phyloP scores from a whole-genome alignment of 30 jellyfish, hydroid and myxozoan genomes.

The Chrysaora quinquecirrha region DNA sequence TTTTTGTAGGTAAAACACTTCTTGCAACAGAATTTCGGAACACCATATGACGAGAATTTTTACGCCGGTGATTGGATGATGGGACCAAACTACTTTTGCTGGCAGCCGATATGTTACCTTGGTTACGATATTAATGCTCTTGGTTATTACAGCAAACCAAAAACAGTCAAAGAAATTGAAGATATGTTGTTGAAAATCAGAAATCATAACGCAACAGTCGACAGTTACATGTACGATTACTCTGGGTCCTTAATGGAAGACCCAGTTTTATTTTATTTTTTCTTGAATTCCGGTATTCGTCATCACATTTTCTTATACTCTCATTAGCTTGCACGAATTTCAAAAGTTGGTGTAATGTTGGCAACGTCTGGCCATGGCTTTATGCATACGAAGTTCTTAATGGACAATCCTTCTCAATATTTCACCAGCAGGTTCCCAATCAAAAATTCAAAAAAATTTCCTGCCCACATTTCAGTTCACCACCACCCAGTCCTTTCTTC shows the following conservation, averaged over 20 bases:
- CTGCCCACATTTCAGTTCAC: too few relatives aligned
- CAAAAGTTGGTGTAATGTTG: not conserved
- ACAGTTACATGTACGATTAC: conserved; percentile 75
- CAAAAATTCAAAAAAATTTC: too few relatives aligned
- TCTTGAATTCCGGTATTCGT: not conserved
- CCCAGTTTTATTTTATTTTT: not conserved
- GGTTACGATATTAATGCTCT: conserved; percentile 65
- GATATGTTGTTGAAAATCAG: conserved; percentile 43
- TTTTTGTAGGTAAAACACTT: conserved; percentile 62
- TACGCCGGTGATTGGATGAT: conserved; percentile 97
- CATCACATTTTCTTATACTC: not conserved
- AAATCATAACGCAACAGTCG: conserved; percentile 47
- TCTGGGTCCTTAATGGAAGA: not conserved
- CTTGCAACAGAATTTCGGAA: conserved; percentile 59
- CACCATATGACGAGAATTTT: conserved; percentile 81
- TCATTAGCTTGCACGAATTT: not conserved
- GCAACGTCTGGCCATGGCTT: not conserved
- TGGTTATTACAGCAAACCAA: conserved; percentile 56
- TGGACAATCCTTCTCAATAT: too few relatives aligned
- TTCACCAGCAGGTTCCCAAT: too few relatives aligned
- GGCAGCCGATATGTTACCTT: conserved; percentile 81
- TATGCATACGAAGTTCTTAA: not conserved
- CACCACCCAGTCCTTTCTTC: too few relatives aligned
- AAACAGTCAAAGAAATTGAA: conserved; percentile 54
- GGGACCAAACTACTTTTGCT: conserved; percentile 94